Evolutionary conservation across 2,113 vertebrate species (phyloP).

Genomic region (Neofelis nebulosa): DNA sequence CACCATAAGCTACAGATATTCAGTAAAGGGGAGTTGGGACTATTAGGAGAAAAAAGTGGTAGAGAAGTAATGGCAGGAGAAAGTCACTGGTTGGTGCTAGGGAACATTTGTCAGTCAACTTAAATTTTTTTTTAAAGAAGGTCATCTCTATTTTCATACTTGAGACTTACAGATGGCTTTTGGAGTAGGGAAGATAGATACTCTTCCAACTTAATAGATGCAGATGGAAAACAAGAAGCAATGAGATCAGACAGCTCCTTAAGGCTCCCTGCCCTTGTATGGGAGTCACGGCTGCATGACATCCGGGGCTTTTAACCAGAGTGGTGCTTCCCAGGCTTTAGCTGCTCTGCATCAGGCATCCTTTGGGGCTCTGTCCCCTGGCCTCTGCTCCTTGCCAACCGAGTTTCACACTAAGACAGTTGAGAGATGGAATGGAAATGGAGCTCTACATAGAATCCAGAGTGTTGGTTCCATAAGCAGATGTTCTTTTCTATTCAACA

Average conservation of each 20-base stretch:
- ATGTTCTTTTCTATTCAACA: neutral
- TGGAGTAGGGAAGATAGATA: neutral
- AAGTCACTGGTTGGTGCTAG: neutral
- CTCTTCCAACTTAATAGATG: neutral
- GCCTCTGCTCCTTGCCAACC: neutral
- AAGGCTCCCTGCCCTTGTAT: too few relatives aligned
- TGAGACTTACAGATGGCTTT: neutral
- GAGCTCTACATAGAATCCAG: accelerated
- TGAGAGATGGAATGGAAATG: neutral
- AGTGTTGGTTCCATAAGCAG: accelerated
- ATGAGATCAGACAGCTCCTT: neutral
- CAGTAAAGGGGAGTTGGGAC: neutral
- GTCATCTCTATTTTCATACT: neutral
- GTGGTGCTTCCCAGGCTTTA: accelerated
- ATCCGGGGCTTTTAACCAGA: neutral
- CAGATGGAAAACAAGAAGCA: accelerated
- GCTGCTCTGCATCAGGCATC: neutral
- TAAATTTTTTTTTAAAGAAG: neutral
- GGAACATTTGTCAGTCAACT: neutral
- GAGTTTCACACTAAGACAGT: neutral
- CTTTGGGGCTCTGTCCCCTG: accelerated
- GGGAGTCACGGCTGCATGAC: neutral
- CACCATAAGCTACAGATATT: neutral
- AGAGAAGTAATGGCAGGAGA: too few relatives aligned
- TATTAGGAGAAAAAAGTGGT: neutral